Evolutionary conservation across 2,797 vertebrate genomes (phyloP).

Genomic region (Ctenochaetus hawaiiensis): DNA sequence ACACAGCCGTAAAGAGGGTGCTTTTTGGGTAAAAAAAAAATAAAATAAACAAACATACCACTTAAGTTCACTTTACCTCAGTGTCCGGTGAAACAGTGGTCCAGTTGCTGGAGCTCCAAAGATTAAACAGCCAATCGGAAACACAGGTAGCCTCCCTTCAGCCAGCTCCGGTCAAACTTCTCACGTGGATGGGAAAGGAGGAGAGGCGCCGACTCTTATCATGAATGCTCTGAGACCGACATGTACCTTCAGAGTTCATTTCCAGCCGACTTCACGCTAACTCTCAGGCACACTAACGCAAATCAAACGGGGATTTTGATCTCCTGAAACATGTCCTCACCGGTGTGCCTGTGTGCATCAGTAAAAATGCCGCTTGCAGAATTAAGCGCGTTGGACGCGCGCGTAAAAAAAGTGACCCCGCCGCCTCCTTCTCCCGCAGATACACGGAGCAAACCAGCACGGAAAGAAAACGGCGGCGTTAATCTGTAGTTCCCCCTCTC

Average conservation of each 20-base stretch:
- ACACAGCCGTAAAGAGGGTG: not conserved
- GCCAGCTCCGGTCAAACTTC: conserved; percentile 68
- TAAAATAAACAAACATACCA: too few relatives aligned
- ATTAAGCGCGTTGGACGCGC: conserved; percentile 18
- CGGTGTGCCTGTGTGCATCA: not conserved
- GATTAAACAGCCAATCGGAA: conserved; percentile 33
- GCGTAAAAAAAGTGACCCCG: conserved; percentile 12
- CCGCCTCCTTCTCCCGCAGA: conserved; percentile 4
- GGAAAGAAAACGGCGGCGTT: conserved; percentile 7
- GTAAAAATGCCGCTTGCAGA: conserved; percentile 2
- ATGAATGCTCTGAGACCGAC: conserved; percentile 37
- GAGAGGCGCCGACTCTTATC: conserved; percentile 34
- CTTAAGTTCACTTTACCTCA: conserved; percentile 36
- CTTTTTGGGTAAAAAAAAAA: too few relatives aligned
- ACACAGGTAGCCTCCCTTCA: conserved; percentile 33
- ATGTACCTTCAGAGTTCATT: conserved; percentile 56
- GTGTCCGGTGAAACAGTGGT: conserved; percentile 26
- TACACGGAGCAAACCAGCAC: not conserved
- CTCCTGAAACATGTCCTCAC: conserved; percentile 25
- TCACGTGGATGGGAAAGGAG: conserved; percentile 43
- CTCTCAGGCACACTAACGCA: conserved; percentile 26
- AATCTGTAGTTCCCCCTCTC: not conserved
- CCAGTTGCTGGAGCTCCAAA: conserved; percentile 8
- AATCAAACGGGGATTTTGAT: conserved; percentile 2
- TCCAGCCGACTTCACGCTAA: conserved; percentile 48